Base-by-base conservation (phyloP, 1,140 invertebrate genomes). In the Drosophila ironensis region DNA sequence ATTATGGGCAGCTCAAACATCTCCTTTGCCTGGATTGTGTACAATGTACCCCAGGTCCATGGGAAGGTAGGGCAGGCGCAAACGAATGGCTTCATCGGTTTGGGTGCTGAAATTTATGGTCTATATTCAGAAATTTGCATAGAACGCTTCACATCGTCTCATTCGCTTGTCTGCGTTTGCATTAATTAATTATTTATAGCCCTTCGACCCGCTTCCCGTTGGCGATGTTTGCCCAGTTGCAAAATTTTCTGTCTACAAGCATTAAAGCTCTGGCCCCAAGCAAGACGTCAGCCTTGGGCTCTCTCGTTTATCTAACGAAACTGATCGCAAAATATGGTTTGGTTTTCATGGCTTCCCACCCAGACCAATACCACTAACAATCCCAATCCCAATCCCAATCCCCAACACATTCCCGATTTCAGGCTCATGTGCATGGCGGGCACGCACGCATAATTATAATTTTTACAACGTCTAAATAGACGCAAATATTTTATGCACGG, bases 171-270 rank as follows among this genome's bases (percentile, higher is more conserved):
- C 80, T 84, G 64, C 30, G 46, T 72, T 54, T 71, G 73, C 70
- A 86, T 84, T 86, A 84, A 84, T 86, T 84, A 84, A 84, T 84
- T 84, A 84, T 84, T 84, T 84, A 84, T 84, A 71, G 64, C 76
- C 45, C 66, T 59, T 54, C 53, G 37, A 42, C 41, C n/a, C 30
- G 11, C 16, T n/a, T 11, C 17, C 30, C 30, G 33, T 33, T 44
- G 45, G 14, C 24, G 35, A 33, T 78, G 73, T 67, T 86, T 78
- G 59, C 57, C 59, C 56, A 74, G 51, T 72, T 80, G 70, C 74
- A 33, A 72, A 84, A 41, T 66, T 37, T 28, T 25, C 53, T 80
- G 44, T 37, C 30, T 7, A 20, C 14, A 12, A 38, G 52, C 47
- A 38, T 48, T 37, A 37, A 57, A 67, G 46, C 41, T 22, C 30